A percentile compares a stretch with the other conserved stretches of the same genome.
phyloP scores from a whole-genome alignment of 2,888 invertebrate species.

The Thymelicus acteon region DNA sequence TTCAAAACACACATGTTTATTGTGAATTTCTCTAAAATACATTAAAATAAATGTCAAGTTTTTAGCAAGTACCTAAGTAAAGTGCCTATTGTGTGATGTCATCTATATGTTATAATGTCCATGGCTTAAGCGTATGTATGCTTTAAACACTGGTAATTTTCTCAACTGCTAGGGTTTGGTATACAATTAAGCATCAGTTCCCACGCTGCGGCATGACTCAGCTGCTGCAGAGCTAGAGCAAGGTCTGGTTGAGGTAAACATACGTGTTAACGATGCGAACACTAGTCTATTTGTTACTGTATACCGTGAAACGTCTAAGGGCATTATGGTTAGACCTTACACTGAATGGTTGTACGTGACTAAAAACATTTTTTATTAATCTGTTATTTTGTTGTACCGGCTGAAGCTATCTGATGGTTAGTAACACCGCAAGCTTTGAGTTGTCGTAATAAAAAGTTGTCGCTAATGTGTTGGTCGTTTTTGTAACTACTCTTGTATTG shows the following conservation, averaged over 20 bases:
- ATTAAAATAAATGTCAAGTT: too few species aligned
- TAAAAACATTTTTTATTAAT: background rate
- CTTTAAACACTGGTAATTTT: slow-evolving; percentile 4
- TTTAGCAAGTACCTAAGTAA: too few species aligned
- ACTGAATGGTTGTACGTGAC: slow-evolving; percentile 23
- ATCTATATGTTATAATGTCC: background rate
- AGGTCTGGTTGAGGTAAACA: slow-evolving; percentile 63
- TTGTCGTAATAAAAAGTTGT: too few species aligned
- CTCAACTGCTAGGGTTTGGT: slow-evolving; percentile 33
- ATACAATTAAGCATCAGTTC: slow-evolving; percentile 52
- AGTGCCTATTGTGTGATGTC: slow-evolving; percentile 1
- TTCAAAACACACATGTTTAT: too few species aligned
- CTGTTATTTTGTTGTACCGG: background rate
- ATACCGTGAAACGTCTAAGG: slow-evolving; percentile 56
- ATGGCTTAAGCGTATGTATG: background rate
- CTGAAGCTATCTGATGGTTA: too few species aligned
- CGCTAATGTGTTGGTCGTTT: too few species aligned
- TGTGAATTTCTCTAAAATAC: too few species aligned
- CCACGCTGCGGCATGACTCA: slow-evolving; percentile 72
- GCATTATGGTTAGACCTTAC: slow-evolving; percentile 55
- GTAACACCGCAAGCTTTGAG: too few species aligned
- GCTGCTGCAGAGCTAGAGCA: slow-evolving; percentile 56
- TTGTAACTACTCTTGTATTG: too few species aligned
- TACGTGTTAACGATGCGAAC: slow-evolving; percentile 70
- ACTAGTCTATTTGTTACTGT: slow-evolving; percentile 38